Evolutionary conservation across 2,888 invertebrate genomes (phyloP).

Genomic region (Caprella mutica): DNA sequence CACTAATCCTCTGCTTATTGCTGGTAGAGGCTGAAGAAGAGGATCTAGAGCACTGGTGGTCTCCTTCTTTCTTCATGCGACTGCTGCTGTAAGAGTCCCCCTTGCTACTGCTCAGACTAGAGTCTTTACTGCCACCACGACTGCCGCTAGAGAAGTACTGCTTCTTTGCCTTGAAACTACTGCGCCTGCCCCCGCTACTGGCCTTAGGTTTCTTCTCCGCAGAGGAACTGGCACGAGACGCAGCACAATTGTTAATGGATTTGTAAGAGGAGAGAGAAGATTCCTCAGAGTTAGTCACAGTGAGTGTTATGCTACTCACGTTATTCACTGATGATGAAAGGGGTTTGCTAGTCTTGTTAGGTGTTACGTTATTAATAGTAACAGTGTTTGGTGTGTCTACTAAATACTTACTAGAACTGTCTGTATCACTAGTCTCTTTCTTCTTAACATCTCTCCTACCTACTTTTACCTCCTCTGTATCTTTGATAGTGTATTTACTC

Average conservation of each 20-base stretch:
- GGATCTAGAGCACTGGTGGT: too few species aligned
- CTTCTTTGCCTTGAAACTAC: too few species aligned
- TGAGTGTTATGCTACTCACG: not conserved
- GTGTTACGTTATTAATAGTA: not conserved
- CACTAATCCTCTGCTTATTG: not conserved
- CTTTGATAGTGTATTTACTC: not conserved
- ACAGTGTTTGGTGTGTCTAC: not conserved
- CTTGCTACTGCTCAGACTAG: not conserved
- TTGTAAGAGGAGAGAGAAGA: not conserved
- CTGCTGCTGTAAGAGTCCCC: too few species aligned
- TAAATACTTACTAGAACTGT: too few species aligned
- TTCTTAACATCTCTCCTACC: not conserved
- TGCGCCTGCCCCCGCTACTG: too few species aligned
- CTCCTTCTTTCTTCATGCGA: too few species aligned
- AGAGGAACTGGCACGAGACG: too few species aligned
- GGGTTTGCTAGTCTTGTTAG: not conserved
- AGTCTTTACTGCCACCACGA: not conserved
- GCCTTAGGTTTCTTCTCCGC: too few species aligned
- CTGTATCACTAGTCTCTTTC: not conserved
- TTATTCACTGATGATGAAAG: not conserved
- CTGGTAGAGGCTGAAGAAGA: too few species aligned
- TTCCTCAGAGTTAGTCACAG: not conserved
- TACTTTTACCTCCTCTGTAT: not conserved
- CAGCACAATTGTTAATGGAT: not conserved
- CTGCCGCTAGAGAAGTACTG: too few species aligned